A percentile compares a stretch with the other conserved stretches of the same genome.
phyloP scores from a whole-genome alignment of 30 jellyfish, hydroid and myxozoan species.

The Aurelia coerulea region DNA sequence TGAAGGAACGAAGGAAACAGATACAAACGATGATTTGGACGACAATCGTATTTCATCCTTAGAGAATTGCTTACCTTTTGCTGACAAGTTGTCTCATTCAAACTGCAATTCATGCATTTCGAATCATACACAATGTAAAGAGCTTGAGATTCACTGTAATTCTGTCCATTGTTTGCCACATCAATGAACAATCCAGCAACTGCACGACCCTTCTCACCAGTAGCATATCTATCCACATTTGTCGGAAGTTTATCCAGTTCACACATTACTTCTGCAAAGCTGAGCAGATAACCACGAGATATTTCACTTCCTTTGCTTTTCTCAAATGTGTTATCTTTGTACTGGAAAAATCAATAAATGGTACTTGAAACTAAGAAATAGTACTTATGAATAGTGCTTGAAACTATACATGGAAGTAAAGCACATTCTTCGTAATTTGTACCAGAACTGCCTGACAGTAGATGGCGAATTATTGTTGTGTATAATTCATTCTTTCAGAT shows the following conservation, averaged over 20 bases:
- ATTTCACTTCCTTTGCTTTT: not conserved
- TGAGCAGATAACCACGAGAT: slow-evolving; percentile 65
- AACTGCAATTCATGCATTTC: slow-evolving; percentile 84
- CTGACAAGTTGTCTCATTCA: slow-evolving; percentile 40
- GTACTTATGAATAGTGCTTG: too few species aligned
- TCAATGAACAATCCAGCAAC: slow-evolving; percentile 76
- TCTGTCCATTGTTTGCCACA: slow-evolving; percentile 72
- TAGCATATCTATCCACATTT: slow-evolving; percentile 1
- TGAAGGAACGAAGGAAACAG: too few species aligned
- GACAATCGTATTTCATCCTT: too few species aligned
- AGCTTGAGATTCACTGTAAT: slow-evolving; percentile 61
- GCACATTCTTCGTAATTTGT: too few species aligned
- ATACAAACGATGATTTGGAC: too few species aligned
- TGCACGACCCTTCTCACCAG: slow-evolving; percentile 57
- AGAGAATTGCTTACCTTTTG: slow-evolving; percentile 60
- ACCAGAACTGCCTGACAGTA: too few species aligned
- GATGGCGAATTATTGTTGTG: too few species aligned
- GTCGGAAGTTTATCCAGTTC: slow-evolving; percentile 64
- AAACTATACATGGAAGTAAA: too few species aligned
- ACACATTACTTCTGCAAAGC: slow-evolving; percentile 86
- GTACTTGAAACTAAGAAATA: too few species aligned
- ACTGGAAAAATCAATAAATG: too few species aligned
- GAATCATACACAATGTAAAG: slow-evolving; percentile 76
- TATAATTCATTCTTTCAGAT: too few species aligned
- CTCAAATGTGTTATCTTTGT: slow-evolving; percentile 31